Percentiles rank a stretch among this genome's conserved stretches.
Evolutionary conservation across 2,888 invertebrate genomes (phyloP).

Genomic region (Papilio demoleus): DNA sequence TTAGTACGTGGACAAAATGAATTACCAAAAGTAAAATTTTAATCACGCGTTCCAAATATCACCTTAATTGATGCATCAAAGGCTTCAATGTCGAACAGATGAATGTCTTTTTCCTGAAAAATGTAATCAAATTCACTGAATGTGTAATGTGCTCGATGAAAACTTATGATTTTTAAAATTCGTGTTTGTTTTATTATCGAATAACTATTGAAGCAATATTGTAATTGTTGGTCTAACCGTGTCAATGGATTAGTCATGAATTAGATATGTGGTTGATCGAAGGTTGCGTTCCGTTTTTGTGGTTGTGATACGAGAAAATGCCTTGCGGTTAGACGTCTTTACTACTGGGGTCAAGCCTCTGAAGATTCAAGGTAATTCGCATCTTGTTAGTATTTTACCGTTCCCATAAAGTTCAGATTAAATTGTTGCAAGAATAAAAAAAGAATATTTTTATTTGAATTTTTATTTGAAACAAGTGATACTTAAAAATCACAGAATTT

Average conservation of each 20-base stretch:
- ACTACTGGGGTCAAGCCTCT: too few species aligned
- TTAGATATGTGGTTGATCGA: conserved; percentile 15
- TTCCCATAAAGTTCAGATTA: too few species aligned
- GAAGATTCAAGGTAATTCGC: too few species aligned
- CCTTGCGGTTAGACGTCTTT: conserved; percentile 10
- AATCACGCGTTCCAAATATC: conserved; percentile 60
- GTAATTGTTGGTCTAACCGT: conserved; percentile 8
- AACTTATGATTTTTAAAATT: background rate
- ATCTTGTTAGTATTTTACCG: too few species aligned
- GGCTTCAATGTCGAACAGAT: conserved; percentile 72
- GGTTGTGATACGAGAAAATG: conserved; percentile 20
- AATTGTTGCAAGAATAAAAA: too few species aligned
- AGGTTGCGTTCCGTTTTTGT: conserved; percentile 16
- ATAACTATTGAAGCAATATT: conserved; percentile 2
- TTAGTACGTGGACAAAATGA: too few species aligned
- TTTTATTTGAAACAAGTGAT: too few species aligned
- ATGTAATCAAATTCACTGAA: conserved; percentile 31
- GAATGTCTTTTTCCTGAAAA: conserved; percentile 78
- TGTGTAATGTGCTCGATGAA: background rate
- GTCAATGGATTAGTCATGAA: conserved; percentile 18
- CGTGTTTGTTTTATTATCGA: conserved; percentile 8
- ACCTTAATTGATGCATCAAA: conserved; percentile 81
- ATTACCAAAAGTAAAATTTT: conserved; percentile 46
- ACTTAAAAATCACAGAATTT: too few species aligned
- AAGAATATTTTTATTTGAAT: too few species aligned